A percentile compares a stretch with the other conserved stretches of the same genome.
phyloP scores from a whole-genome alignment of 2,888 invertebrate genomes.

The Drosophila helvetica region DNA sequence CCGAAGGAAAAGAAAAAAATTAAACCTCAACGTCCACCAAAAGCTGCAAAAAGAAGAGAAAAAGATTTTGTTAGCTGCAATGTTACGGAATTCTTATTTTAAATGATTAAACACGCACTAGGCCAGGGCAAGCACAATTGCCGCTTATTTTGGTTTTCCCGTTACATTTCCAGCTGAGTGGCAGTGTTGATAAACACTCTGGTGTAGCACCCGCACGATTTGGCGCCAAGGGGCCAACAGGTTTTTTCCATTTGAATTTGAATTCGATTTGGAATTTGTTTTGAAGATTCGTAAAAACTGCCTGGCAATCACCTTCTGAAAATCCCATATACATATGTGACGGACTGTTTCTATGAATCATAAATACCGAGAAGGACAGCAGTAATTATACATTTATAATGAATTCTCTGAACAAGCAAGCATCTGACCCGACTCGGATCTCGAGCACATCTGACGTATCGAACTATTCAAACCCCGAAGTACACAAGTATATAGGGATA shows the following conservation, averaged over 20 bases:
- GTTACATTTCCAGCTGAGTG: background rate
- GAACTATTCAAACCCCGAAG: constrained; percentile 9
- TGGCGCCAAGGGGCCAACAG: background rate
- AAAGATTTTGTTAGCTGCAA: background rate
- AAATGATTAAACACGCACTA: background rate
- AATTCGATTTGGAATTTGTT: too few species aligned
- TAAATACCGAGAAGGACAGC: background rate
- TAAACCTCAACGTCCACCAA: constrained; percentile 4
- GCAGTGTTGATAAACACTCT: background rate
- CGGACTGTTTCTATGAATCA: constrained; percentile 11
- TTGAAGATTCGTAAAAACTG: too few species aligned
- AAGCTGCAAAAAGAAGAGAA: constrained; percentile 5
- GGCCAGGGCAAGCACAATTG: background rate
- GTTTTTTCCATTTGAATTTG: background rate
- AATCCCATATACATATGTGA: too few species aligned
- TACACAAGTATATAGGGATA: constrained; percentile 1
- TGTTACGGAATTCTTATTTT: background rate
- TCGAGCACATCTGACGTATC: constrained; percentile 19
- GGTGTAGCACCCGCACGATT: too few species aligned
- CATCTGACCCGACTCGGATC: constrained; percentile 3
- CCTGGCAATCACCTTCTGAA: too few species aligned
- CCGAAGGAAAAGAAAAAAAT: constrained; percentile 48
- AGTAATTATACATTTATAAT: background rate
- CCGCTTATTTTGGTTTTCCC: background rate
- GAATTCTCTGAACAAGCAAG: background rate